A percentile compares a stretch with the other conserved stretches of the same genome.
Evolutionary conservation across 2,113 vertebrate genomes (phyloP).

Genomic region (Phyllostomus discolor): DNA sequence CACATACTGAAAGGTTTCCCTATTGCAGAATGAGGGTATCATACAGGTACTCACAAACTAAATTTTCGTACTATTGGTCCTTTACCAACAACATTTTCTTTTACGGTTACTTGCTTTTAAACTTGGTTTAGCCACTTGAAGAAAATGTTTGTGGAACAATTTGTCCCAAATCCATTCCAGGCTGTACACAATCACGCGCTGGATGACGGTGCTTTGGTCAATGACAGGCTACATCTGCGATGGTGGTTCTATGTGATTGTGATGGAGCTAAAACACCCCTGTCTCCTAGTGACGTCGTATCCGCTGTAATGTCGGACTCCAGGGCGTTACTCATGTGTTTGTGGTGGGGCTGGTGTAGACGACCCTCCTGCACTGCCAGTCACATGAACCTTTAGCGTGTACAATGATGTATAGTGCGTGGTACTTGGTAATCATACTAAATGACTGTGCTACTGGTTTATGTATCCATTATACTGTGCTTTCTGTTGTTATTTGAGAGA

Average conservation of each 20-base stretch:
- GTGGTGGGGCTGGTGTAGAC: background rate
- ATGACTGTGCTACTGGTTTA: background rate
- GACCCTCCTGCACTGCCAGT: background rate
- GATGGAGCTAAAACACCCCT: background rate
- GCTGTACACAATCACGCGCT: background rate
- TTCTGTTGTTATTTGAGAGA: background rate
- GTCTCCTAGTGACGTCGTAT: background rate
- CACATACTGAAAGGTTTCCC: too few relatives aligned
- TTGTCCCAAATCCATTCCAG: background rate
- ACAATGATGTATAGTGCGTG: too few relatives aligned
- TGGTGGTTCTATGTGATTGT: background rate
- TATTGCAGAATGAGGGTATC: background rate
- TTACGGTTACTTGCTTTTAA: background rate
- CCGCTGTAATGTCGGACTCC: too few relatives aligned
- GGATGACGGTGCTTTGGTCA: background rate
- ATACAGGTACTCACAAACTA: background rate
- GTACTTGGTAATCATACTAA: background rate
- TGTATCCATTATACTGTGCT: background rate
- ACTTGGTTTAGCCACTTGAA: background rate
- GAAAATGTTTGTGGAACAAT: background rate
- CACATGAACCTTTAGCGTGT: background rate
- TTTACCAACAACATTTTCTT: background rate
- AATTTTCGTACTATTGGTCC: background rate
- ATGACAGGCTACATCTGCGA: too few relatives aligned
- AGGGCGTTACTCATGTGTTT: background rate